Base-by-base conservation (phyloP, 2,888 invertebrate species). In the Hypercompe scribonia region DNA sequence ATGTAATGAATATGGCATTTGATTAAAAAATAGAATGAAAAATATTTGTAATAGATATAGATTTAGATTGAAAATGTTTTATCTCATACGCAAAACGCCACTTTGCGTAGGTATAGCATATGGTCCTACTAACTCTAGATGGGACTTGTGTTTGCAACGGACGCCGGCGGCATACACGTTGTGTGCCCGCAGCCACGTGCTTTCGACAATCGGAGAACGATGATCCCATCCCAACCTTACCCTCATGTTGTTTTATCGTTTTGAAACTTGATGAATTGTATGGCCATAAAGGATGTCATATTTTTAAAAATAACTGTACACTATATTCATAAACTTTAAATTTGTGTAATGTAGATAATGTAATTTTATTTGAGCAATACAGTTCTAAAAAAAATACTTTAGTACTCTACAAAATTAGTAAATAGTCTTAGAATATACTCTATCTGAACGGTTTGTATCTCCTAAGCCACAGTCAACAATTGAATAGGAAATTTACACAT, bases 81-180 rank as follows among this genome's bases (percentile, higher is more conserved):
- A n/a, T 28, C 15, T 15, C 54, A 58, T 54, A 28, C 28, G 58
- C 58, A 28, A 11, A 58, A 58, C n/a, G 3, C 11, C 54, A 63
- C 66, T 50, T 34, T 46, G 0, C 61, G 66, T 71, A 46, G 24
- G 46, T 24, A 77, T 80, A 42, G 54, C 70, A 72, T 72, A 76
- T 76, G 65, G 74, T 75, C 69, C 68, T 79, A 74, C 70, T 76
- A 75, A 73, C 81, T 77, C 76, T 80, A 81, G 83, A 76, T 81
- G 75, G 76, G 75, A 74, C 85, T 46, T 66, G 77, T 88, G 90
- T 91, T 83, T 75, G 84, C 82, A 73, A 74, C 79, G 82, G 80
- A 78, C 82, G 91, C 92, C 91, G 84, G 85, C 86, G 92, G 93
- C 90, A 88, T 90, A 94, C 94, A 95, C 87, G 93, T 87, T 87